Evolutionary conservation across 2,113 vertebrate species (phyloP).

Genomic region (Hydrochoerus hydrochaeris): DNA sequence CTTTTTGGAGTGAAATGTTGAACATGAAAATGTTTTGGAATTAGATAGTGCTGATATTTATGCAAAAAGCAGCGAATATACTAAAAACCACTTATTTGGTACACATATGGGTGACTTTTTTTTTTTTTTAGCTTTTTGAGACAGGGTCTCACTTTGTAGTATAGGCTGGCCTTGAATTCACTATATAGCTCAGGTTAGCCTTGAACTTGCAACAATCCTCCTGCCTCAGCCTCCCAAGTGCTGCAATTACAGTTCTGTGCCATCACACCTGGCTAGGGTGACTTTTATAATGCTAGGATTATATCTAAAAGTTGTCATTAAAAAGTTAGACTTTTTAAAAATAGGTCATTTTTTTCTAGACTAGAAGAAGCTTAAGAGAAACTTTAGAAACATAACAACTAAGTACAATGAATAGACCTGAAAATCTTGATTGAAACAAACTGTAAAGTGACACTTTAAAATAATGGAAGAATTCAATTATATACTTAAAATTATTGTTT

Average conservation of each 20-base stretch:
- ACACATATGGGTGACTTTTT: neutral
- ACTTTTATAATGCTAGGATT: neutral
- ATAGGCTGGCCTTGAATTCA: neutral
- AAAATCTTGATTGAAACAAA: neutral
- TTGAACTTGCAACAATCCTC: neutral
- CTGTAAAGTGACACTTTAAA: conserved; percentile 27
- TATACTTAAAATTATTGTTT: neutral
- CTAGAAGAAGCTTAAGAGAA: conserved; percentile 4
- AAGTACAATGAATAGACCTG: neutral
- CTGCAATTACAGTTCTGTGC: neutral
- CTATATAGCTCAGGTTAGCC: neutral
- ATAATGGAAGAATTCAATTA: neutral
- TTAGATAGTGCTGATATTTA: neutral
- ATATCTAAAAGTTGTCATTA: neutral
- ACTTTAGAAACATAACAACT: neutral
- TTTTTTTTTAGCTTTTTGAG: neutral
- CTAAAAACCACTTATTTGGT: neutral
- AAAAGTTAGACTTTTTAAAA: neutral
- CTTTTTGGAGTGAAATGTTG: neutral
- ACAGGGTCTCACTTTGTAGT: neutral
- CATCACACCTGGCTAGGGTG: neutral
- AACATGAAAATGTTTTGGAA: conserved; percentile 6
- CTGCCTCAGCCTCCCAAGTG: neutral
- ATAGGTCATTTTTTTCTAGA: neutral
- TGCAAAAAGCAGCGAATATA: neutral